Conservation (phyloP, 2,888 invertebrate species). For the Nomada ferruginata region DNA sequence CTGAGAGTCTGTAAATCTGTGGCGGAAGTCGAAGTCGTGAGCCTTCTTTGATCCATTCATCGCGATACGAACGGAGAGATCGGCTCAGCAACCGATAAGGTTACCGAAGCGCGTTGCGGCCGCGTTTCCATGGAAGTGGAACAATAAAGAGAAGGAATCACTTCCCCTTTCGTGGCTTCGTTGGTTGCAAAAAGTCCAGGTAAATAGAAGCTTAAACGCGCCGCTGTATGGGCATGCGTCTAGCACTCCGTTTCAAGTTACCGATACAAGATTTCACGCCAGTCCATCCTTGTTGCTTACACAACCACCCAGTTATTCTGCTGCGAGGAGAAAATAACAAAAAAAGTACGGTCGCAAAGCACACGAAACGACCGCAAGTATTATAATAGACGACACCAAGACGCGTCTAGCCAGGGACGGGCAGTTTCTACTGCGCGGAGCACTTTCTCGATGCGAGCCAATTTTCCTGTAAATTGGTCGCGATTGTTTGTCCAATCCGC, state of each 20-base stretch:
- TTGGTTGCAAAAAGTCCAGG: neutral
- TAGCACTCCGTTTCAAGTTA: neutral
- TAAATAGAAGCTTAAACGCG: neutral
- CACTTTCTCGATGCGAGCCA: slow-evolving; percentile 50
- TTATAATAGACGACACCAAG: neutral
- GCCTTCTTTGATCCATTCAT: slow-evolving; percentile 72
- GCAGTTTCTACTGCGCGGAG: slow-evolving; percentile 46
- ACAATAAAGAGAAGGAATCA: slow-evolving; percentile 27
- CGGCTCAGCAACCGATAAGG: slow-evolving; percentile 41
- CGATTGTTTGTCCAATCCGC: slow-evolving; percentile 47
- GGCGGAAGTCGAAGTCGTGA: slow-evolving; percentile 70
- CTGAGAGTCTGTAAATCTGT: slow-evolving; percentile 74
- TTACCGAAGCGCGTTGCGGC: slow-evolving; percentile 20
- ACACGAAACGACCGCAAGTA: slow-evolving; percentile 4
- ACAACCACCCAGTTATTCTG: neutral
- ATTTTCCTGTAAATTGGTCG: slow-evolving; percentile 54
- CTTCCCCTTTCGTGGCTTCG: slow-evolving; percentile 22
- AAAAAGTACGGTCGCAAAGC: neutral
- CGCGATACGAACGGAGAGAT: slow-evolving; percentile 52
- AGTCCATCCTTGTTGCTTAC: no score
- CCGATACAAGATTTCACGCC: neutral
- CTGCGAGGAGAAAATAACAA: neutral
- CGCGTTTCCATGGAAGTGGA: slow-evolving; percentile 42
- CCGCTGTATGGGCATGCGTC: neutral
- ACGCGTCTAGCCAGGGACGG: slow-evolving; percentile 48